Evolutionary conservation across 2,888 invertebrate genomes (phyloP), one percentile per base, ranked within the genome.

Genomic region (Euzophera pinguis): DNA sequence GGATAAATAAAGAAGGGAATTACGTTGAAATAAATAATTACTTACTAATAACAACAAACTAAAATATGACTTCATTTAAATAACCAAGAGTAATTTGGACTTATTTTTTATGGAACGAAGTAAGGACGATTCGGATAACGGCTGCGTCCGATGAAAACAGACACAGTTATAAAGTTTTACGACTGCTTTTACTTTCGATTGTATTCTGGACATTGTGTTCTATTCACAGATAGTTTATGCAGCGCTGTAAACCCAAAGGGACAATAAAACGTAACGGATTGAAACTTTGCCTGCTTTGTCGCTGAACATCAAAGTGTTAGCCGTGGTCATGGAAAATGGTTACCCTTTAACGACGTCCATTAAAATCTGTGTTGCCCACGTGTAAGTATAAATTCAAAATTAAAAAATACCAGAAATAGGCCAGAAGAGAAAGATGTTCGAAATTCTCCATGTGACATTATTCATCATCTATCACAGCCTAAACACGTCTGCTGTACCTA

Each of bases 231-330:
- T 29, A 4, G 12, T 43, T 43, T 43, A 8, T 9, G 27, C 12
- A 43, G 13, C 1, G 27, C 13, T 12, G 22, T 22, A 5, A 43
- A 43, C 42, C 27, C 37, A 13, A 43, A 12, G 42, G 12, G 22
- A 12, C 12, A 10, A 43, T 64, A 43, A 43, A 43, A 27, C 13
- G n/a, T 41, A 41, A 41, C 41, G 41, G 22, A 5, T 3, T 5
- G 17, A 7, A 41, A 10, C 10, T 37, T 12, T 37, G 34, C 10
- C 12, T 12, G 39, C 17, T 41, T 41, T 22, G 41, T 41, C 41
- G 41, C 17, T 22, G 41, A 17, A 22, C 17, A 22, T 41, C 41
- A 41, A 41, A 41, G 41, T 17, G 17, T 41, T 39, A 8, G 6
- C 16, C 39, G 8, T 39, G 39, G 39, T 39, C 39, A 39, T 39